These are phyloP conservation scores for Macrochelys suwanniensis DNA, from an alignment of 2,797 vertebrate genomes.

Conservation along the genomic window DNA sequence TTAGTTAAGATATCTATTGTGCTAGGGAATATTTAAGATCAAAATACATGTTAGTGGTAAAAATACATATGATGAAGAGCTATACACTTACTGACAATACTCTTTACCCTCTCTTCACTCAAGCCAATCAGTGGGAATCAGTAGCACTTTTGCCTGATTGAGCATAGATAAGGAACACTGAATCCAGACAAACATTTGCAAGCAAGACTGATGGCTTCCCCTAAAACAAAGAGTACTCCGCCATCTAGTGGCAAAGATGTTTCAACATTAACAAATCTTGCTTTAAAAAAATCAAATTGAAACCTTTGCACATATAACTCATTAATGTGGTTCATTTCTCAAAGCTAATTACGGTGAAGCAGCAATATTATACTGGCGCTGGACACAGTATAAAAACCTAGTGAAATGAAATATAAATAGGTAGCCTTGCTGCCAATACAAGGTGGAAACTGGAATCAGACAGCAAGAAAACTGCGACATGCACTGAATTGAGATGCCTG, in stretches of 20 bases:
- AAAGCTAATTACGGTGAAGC: not conserved
- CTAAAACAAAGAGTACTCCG: conserved; percentile 64
- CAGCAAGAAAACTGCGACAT: not conserved
- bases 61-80: not conserved
- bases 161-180: rapidly evolving
- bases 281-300: not conserved
- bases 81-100: not conserved
- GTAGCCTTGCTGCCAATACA: not conserved
- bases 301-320: not conserved
- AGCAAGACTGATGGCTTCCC: not conserved
- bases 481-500: not conserved
- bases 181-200: not conserved
- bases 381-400: not conserved
- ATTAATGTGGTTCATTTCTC: rapidly evolving
- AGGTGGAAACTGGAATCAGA: not conserved
- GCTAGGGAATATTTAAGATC: not conserved
- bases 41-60: not conserved
- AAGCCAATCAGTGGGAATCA: not conserved
- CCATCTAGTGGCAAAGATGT: conserved; percentile 77
- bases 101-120: not conserved
- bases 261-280: not conserved
- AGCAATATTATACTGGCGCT: not conserved
- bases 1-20: not conserved
- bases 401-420: not conserved
- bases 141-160: not conserved